Evolutionary conservation across 2,113 vertebrate genomes (phyloP).

Genomic region (Gila orcuttii): DNA sequence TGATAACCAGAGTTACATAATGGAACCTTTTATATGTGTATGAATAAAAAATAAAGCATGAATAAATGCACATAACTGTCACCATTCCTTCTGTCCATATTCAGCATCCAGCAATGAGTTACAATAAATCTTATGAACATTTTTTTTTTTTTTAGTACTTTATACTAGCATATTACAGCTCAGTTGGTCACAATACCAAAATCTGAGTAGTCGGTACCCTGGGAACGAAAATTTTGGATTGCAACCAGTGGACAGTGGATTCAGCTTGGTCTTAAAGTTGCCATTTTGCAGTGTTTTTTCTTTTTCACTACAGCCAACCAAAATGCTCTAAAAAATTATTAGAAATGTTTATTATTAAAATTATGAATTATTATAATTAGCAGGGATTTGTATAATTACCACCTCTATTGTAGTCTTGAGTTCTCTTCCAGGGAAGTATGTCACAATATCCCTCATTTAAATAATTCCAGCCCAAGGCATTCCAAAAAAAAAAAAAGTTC

Average conservation of each 20-base stretch:
- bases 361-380: neutral
- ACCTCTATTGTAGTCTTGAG: too few relatives aligned
- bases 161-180: neutral
- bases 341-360: neutral
- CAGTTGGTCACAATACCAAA: neutral
- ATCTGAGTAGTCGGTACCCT: neutral
- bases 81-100: neutral
- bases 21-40: slow-evolving; percentile 10
- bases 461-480: too few relatives aligned
- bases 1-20: slow-evolving; percentile 46
- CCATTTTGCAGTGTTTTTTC: neutral
- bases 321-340: neutral
- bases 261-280: neutral
- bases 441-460: too few relatives aligned
- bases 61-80: slow-evolving; percentile 11
- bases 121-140: neutral
- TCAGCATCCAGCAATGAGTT: neutral
- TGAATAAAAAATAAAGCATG: slow-evolving; percentile 5
- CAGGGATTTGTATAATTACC: neutral
- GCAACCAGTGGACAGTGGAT: neutral
- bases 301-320: neutral
- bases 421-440: too few relatives aligned
- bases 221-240: neutral
- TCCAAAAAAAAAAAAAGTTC: too few relatives aligned
- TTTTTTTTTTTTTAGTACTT: neutral